Conservation (phyloP, 2,888 invertebrate genomes). For the Drosophila quinaria region DNA sequence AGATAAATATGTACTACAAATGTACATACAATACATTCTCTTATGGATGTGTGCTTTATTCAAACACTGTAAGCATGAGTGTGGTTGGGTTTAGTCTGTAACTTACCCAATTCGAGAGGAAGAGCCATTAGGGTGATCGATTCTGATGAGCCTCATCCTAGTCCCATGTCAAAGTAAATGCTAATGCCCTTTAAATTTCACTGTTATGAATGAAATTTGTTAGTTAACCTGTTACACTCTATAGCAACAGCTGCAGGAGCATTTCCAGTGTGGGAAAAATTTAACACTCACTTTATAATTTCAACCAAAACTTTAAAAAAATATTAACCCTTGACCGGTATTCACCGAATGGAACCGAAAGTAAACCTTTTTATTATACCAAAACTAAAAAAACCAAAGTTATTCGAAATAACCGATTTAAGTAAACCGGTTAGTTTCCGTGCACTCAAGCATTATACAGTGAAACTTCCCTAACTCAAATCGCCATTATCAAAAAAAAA, state of each 20-base stretch:
- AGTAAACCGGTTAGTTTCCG: no score
- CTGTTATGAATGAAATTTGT: neutral
- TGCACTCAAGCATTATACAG: no score
- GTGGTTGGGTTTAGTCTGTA: constrained; percentile 31
- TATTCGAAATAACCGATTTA: no score
- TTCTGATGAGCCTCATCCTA: constrained; percentile 29
- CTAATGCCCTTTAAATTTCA: constrained; percentile 8
- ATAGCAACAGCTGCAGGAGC: neutral
- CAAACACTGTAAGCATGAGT: constrained; percentile 6
- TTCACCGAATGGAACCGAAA: no score
- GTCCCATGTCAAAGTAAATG: constrained; percentile 1
- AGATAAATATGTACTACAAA: neutral
- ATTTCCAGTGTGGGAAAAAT: no score
- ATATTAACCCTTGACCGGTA: no score
- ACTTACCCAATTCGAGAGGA: constrained; percentile 52
- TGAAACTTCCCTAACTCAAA: no score
- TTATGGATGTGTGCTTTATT: constrained; percentile 36
- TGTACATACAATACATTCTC: neutral
- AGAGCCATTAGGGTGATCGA: constrained; percentile 53
- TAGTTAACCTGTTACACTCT: neutral
- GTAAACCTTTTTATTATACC: no score
- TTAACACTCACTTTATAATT: no score
- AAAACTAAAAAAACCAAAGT: no score
- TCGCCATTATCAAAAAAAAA: no score
- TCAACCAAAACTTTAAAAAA: no score